phyloP scores from a whole-genome alignment of 2,888 invertebrate species.

The Odontothrips loti region DNA sequence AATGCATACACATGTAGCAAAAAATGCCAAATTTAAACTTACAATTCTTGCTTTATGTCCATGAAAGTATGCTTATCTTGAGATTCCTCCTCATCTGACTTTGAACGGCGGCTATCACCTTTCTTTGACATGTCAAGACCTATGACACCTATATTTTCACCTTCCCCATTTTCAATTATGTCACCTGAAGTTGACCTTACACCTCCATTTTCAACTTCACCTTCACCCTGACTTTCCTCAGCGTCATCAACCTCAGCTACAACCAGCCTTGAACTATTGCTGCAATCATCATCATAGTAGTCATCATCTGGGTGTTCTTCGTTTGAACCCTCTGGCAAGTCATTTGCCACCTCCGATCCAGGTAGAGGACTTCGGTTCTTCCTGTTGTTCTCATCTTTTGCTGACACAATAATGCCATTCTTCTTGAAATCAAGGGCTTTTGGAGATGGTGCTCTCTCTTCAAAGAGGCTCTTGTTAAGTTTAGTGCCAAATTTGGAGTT shows the following conservation, averaged over 20 bases:
- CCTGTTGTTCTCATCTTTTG: background rate
- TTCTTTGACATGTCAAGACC: conserved; percentile 16
- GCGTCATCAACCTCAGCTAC: background rate
- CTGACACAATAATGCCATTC: background rate
- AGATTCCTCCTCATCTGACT: background rate
- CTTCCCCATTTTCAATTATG: background rate
- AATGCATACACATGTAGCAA: too few species aligned
- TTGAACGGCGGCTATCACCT: background rate
- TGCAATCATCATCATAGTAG: background rate
- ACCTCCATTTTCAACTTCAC: background rate
- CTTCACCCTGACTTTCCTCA: background rate
- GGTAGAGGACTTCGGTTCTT: background rate
- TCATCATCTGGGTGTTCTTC: background rate
- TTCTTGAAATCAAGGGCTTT: background rate
- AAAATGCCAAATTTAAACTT: background rate
- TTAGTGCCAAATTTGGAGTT: background rate
- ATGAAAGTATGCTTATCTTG: background rate
- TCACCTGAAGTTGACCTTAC: background rate
- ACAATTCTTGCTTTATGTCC: background rate
- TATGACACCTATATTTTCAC: background rate
- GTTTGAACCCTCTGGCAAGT: background rate
- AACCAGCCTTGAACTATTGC: conserved; percentile 3
- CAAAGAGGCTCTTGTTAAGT: background rate
- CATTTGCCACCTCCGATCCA: background rate
- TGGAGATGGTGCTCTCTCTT: background rate